Percentiles rank a stretch among this genome's conserved stretches.
Conservation (phyloP, 1,140 invertebrate species). For the Saxidomus purpurata region DNA sequence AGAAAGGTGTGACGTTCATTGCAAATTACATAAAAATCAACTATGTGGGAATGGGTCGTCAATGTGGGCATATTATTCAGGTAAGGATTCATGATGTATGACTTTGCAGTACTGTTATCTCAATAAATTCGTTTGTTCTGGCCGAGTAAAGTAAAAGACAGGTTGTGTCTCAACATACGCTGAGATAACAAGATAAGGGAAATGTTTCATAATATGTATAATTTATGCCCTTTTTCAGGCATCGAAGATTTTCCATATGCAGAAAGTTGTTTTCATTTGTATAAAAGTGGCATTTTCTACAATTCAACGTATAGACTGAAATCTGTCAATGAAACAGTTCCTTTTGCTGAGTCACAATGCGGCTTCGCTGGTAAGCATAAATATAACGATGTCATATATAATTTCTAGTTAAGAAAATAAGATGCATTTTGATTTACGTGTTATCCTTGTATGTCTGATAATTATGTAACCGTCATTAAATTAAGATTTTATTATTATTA, state of each 20-base stretch:
- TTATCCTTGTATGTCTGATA: no score
- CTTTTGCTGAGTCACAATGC: neutral
- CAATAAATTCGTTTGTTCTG: no score
- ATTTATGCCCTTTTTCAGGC: neutral
- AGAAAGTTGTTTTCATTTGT: conserved; percentile 11
- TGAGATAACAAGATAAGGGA: no score
- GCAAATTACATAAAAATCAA: conserved; percentile 36
- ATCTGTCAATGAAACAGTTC: neutral
- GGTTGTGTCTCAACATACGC: no score
- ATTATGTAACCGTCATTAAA: no score
- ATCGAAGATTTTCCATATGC: neutral
- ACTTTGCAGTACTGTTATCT: no score
- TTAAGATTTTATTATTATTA: no score
- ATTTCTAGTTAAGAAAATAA: no score
- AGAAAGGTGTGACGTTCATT: conserved; percentile 1
- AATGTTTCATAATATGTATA: no score
- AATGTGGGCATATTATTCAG: conserved; percentile 47
- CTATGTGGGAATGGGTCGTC: conserved; percentile 46
- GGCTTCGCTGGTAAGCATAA: conserved; percentile 37
- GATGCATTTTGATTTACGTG: no score
- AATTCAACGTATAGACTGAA: neutral
- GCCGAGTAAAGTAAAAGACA: no score
- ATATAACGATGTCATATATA: neutral
- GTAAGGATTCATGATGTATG: no score
- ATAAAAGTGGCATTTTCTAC: conserved; percentile 40